Base-by-base conservation (phyloP, 2,797 vertebrate species). In the Gymnodraco acuticeps region DNA sequence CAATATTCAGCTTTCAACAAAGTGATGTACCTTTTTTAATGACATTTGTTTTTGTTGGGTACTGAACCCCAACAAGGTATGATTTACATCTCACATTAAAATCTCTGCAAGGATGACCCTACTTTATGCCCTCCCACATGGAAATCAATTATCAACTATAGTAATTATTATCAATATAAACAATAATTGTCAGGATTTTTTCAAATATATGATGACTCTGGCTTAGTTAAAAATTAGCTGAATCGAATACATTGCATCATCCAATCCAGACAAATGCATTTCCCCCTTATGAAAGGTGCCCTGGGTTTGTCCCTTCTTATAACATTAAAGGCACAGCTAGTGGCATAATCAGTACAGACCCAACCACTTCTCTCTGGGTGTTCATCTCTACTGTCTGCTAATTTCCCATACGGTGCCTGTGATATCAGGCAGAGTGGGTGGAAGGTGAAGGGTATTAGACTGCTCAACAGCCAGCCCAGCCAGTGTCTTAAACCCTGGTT, bases 371-470 rank as follows among this genome's bases (percentile, higher is more conserved):
- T 79, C 79, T 83, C 70, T 74, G 46, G 86, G 81, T 66, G 74
- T 73, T 86, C 84, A 82, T 84, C 79, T 81, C 70, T 70, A 80
- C 70, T 84, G 87, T 89, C 89, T 88, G 85, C 71, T 93, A 92
- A 88, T 87, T 85, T 88, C 75, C 91, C 89, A 93, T 92, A 92
- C 87, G 89, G 88, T 76, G 87, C 73, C 77, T 76, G 59, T 77
- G 81, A 86, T 87, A 85, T 87, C 70, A 86, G 82, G 75, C 58
- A 19, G 77, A 61, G 76, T 75, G 83, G 77, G 73, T 79, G 73
- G 79, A 76, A 62, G 81, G 58, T 67, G 83, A 47, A 64, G 64
- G 64, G 70, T 75, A 81, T 84, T 75, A 77, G 84, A 72, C 74
- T 83, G 74, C 70, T 80, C 60, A 81, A 70, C 73, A 77, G 72